phyloP scores from a whole-genome alignment of 2,797 vertebrate genomes.

The Diplodus puntazzo region DNA sequence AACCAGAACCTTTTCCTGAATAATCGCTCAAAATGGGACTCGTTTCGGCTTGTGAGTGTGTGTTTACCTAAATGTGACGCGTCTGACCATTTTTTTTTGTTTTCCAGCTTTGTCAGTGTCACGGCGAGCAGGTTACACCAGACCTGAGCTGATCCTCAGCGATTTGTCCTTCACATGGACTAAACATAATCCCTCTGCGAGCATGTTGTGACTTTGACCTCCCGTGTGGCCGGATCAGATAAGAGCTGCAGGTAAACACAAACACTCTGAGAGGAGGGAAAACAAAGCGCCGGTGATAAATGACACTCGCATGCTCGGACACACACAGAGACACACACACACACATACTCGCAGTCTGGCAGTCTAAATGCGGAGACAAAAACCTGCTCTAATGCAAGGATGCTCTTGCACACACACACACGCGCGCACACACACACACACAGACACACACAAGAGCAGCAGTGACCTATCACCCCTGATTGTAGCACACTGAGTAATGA shows the following conservation, averaged over 20 bases:
- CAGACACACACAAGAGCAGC: slow-evolving; percentile 39
- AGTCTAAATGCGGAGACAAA: slow-evolving; percentile 18
- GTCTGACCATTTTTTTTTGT: slow-evolving; percentile 43
- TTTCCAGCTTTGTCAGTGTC: slow-evolving; percentile 55
- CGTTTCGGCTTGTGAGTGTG: slow-evolving; percentile 10
- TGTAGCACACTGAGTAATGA: slow-evolving; percentile 78
- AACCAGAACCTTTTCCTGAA: slow-evolving; percentile 57
- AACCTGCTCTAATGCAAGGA: slow-evolving; percentile 36
- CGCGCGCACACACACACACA: slow-evolving; percentile 26
- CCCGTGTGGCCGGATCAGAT: slow-evolving; percentile 66
- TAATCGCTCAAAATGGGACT: slow-evolving; percentile 50
- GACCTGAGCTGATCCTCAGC: neutral
- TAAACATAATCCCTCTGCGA: slow-evolving; percentile 29
- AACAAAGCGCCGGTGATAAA: slow-evolving; percentile 72
- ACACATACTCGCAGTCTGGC: slow-evolving; percentile 14
- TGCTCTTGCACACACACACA: slow-evolving; percentile 4
- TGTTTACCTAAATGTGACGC: slow-evolving; percentile 25
- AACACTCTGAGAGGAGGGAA: slow-evolving; percentile 66
- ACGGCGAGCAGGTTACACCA: slow-evolving; percentile 15
- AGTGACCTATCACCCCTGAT: slow-evolving; percentile 67
- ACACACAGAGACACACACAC: slow-evolving; percentile 7
- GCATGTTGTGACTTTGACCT: slow-evolving; percentile 64
- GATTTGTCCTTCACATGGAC: slow-evolving; percentile 50
- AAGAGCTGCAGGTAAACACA: slow-evolving; percentile 78
- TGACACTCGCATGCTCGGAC: slow-evolving; percentile 35